Evolutionary conservation across 1,140 invertebrate species (phyloP).

Genomic region (Tetragnatha versicolor): DNA sequence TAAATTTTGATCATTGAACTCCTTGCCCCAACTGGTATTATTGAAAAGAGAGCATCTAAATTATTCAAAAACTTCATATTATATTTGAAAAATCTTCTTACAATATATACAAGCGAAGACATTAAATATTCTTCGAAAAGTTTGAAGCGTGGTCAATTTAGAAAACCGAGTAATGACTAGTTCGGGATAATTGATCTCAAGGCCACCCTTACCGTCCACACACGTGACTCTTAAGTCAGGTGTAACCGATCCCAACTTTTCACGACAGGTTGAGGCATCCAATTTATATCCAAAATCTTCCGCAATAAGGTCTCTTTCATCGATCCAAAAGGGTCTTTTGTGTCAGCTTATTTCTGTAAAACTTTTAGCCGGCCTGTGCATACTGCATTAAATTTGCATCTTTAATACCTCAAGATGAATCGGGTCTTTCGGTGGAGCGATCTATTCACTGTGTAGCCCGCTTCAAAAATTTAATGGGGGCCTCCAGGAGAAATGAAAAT

Average conservation of each 20-base stretch:
- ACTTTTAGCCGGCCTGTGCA: not conserved
- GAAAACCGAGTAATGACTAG: too few relatives aligned
- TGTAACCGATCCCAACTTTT: not conserved
- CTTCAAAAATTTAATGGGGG: not conserved
- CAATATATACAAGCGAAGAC: too few relatives aligned
- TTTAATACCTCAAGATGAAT: not conserved
- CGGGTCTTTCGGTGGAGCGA: not conserved
- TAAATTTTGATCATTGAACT: too few relatives aligned
- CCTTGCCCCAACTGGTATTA: too few relatives aligned
- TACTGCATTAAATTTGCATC: constrained; percentile 10
- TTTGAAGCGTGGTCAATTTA: too few relatives aligned
- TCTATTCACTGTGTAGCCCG: not conserved
- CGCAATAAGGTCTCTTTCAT: not conserved
- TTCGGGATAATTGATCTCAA: too few relatives aligned
- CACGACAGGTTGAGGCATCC: not conserved
- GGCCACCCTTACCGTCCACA: too few relatives aligned
- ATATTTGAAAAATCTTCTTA: too few relatives aligned
- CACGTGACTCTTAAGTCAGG: too few relatives aligned
- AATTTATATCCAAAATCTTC: constrained; percentile 7
- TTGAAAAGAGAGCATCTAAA: too few relatives aligned
- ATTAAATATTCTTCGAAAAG: too few relatives aligned
- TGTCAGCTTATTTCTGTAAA: not conserved
- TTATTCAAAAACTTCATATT: too few relatives aligned
- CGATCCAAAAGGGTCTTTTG: not conserved
- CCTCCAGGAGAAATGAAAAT: not conserved